Conservation (phyloP, 2,888 invertebrate species). For the Amblyteles armatorius region DNA sequence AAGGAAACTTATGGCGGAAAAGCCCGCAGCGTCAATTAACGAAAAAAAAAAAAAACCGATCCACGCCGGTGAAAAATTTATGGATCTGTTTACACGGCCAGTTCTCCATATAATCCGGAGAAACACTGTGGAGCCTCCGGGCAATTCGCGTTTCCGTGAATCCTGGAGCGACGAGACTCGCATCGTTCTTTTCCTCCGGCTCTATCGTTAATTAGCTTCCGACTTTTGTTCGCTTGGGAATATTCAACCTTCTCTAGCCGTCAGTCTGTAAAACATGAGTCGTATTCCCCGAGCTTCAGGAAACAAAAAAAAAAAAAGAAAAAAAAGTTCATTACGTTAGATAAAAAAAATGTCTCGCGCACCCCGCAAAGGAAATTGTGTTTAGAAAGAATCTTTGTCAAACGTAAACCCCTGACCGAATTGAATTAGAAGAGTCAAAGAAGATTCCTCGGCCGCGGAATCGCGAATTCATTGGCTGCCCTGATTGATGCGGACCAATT, state of each 20-base stretch:
- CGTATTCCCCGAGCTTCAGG: not conserved
- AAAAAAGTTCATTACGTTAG: not conserved
- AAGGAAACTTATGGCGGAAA: conserved; percentile 14
- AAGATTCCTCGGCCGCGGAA: not conserved
- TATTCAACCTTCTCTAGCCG: not conserved
- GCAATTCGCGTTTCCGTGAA: conserved; percentile 2
- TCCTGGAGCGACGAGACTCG: conserved; percentile 4
- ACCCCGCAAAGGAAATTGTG: not conserved
- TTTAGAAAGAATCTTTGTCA: not conserved
- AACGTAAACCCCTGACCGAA: not conserved
- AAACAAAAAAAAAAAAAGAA: not conserved
- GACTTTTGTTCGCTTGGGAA: not conserved
- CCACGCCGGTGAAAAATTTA: conserved; percentile 75
- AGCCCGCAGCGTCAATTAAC: conserved; percentile 24
- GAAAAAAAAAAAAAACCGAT: not conserved
- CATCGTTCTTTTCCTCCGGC: not conserved
- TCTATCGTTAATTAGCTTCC: conserved; percentile 18
- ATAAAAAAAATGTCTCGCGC: not conserved
- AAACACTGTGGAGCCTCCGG: conserved; percentile 10
- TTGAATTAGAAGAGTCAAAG: not conserved
- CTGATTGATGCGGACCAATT: not conserved
- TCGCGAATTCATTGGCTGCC: conserved; percentile 11
- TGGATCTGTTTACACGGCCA: conserved; percentile 77
- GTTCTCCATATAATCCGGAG: not conserved
- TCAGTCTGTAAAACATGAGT: not conserved